Percentiles rank a stretch among this genome's conserved stretches.
Conservation (phyloP, 2,797 vertebrate species). For the Capromys pilorides region DNA sequence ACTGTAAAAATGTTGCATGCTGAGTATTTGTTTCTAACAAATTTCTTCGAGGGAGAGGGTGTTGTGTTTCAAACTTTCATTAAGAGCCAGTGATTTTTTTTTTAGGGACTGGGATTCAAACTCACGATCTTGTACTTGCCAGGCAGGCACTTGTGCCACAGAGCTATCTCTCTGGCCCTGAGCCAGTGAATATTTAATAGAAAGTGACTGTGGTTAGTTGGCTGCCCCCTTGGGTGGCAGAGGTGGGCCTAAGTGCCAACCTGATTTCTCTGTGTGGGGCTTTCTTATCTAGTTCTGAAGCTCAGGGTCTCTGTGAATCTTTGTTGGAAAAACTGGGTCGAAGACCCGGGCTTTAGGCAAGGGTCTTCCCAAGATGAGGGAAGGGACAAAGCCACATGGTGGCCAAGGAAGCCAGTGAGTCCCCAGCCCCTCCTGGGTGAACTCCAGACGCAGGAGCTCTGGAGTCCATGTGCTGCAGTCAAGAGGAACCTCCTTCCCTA, state of each 20-base stretch:
- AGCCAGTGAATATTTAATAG: background rate
- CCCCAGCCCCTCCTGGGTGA: background rate
- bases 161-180: no score
- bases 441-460: background rate
- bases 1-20: background rate
- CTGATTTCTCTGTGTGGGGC: background rate
- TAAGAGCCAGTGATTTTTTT: background rate
- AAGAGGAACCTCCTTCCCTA: background rate
- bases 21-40: slow-evolving; percentile 45
- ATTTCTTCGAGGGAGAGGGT: background rate
- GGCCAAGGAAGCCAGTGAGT: background rate
- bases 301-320: background rate
- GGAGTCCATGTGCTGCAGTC: background rate
- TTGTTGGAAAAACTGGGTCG: background rate
- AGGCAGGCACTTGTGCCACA: no score
- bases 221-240: background rate
- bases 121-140: no score
- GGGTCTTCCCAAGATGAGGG: background rate
- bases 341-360: background rate
- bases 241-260: background rate
- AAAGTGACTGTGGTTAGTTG: background rate
- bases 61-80: background rate
- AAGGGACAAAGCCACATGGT: background rate
- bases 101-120: no score
- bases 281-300: background rate